Conservation (phyloP, 2,888 invertebrate species). For the Polymixis flavicincta region DNA sequence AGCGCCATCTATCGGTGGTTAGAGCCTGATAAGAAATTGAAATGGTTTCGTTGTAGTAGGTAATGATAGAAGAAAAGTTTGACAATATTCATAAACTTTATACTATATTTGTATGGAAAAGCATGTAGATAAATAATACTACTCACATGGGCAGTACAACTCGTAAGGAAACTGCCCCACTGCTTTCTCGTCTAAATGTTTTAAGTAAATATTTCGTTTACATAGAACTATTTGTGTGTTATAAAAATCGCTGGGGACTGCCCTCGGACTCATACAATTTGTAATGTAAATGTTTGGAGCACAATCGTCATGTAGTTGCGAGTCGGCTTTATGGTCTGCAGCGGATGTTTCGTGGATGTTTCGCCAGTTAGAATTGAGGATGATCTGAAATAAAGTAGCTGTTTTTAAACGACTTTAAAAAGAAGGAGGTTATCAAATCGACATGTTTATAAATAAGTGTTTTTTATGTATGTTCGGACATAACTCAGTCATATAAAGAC, state of each 20-base stretch:
- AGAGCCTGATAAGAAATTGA: neutral
- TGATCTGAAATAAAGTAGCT: neutral
- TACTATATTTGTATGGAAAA: neutral
- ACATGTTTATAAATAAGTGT: too few species aligned
- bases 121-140: neutral
- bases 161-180: constrained; percentile 9
- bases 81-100: neutral
- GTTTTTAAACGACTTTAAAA: too few species aligned
- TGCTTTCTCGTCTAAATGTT: constrained; percentile 40
- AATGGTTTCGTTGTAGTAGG: neutral
- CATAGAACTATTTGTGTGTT: constrained; percentile 30
- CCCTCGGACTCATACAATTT: constrained; percentile 74
- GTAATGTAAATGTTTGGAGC: constrained; percentile 72
- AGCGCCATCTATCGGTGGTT: constrained; percentile 23
- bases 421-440: too few species aligned
- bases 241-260: constrained; percentile 73
- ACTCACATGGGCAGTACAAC: neutral
- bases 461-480: too few species aligned
- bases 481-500: too few species aligned
- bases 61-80: neutral
- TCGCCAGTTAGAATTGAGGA: constrained; percentile 30
- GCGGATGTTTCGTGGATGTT: constrained; percentile 23
- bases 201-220: constrained; percentile 47
- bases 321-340: constrained; percentile 30
- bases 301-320: constrained; percentile 45